These are phyloP conservation scores for Amphiprion clarkii DNA, from an alignment of 2,797 vertebrate genomes.

Conservation along the genomic window DNA sequence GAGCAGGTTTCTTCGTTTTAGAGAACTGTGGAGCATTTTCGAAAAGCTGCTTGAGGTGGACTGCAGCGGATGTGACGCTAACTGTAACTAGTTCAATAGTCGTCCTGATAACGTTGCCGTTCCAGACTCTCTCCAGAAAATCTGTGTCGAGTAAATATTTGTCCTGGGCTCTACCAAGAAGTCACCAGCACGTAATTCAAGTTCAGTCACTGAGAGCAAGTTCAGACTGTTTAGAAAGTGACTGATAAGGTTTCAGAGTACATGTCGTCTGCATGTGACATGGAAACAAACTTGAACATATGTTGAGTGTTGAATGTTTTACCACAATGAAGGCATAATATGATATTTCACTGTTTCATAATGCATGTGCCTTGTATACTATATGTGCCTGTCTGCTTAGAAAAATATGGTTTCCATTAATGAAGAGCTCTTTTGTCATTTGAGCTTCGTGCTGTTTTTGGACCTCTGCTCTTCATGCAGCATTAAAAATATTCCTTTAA, in stretches of 20 bases:
- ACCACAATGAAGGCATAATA: background rate
- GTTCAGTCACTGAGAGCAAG: too few species aligned
- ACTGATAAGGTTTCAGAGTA: background rate
- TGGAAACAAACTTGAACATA: background rate
- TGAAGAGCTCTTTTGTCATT: background rate
- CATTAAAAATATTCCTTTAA: constrained; percentile 4
- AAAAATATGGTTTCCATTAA: background rate
- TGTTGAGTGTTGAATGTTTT: constrained; percentile 7
- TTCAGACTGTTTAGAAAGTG: background rate
- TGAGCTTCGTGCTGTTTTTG: background rate
- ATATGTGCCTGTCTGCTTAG: background rate
- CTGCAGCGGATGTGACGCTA: too few species aligned
- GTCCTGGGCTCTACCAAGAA: too few species aligned
- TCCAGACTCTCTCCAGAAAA: too few species aligned
- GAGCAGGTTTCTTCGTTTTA: background rate
- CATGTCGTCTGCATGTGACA: background rate
- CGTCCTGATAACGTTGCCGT: too few species aligned
- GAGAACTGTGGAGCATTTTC: background rate
- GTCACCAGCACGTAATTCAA: too few species aligned
- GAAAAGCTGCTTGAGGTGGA: constrained; percentile 15
- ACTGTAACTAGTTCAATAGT: too few species aligned
- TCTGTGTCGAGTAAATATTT: constrained; percentile 32
- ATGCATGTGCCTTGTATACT: background rate
- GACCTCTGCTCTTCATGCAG: background rate
- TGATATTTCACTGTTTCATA: constrained; percentile 2